phyloP scores from a whole-genome alignment of 2,888 invertebrate species.

The Thereva nobilitata region DNA sequence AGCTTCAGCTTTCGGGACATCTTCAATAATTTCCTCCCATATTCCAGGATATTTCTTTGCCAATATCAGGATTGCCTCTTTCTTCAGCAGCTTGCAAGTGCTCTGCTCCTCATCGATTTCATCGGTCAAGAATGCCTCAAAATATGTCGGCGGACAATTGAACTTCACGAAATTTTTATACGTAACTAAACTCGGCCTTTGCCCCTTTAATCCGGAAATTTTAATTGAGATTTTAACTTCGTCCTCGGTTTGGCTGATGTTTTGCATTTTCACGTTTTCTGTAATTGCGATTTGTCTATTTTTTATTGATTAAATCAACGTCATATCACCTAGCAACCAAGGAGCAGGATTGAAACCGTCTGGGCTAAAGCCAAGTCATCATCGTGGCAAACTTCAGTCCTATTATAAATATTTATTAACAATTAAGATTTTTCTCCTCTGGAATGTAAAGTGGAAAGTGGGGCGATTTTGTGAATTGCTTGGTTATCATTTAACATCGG shows the following conservation, averaged over 20 bases:
- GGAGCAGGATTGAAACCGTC: too few relatives aligned
- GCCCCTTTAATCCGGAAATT: constrained; percentile 49
- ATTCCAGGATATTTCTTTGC: constrained; percentile 52
- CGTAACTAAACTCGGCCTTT: constrained; percentile 54
- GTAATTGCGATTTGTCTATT: background rate
- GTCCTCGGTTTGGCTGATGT: constrained; percentile 55
- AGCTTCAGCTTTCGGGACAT: constrained; percentile 51
- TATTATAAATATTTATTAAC: too few relatives aligned
- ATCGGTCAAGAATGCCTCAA: constrained; percentile 54
- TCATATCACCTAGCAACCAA: too few relatives aligned
- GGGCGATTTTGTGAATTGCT: too few relatives aligned
- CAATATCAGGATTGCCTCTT: constrained; percentile 53
- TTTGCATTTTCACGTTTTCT: constrained; percentile 50
- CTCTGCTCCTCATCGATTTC: constrained; percentile 55
- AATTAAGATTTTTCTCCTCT: too few relatives aligned
- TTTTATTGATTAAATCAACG: too few relatives aligned
- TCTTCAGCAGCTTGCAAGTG: constrained; percentile 54
- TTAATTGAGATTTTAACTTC: constrained; percentile 56
- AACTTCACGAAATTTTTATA: constrained; percentile 55
- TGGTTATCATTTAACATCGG: too few relatives aligned
- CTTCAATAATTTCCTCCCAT: constrained; percentile 54
- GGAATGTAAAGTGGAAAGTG: too few relatives aligned
- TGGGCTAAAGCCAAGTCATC: too few relatives aligned
- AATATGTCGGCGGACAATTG: constrained; percentile 56
- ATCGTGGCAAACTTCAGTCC: too few relatives aligned